phyloP scores from a whole-genome alignment of 2,888 invertebrate genomes.

The Patella ulyssiponensis region DNA sequence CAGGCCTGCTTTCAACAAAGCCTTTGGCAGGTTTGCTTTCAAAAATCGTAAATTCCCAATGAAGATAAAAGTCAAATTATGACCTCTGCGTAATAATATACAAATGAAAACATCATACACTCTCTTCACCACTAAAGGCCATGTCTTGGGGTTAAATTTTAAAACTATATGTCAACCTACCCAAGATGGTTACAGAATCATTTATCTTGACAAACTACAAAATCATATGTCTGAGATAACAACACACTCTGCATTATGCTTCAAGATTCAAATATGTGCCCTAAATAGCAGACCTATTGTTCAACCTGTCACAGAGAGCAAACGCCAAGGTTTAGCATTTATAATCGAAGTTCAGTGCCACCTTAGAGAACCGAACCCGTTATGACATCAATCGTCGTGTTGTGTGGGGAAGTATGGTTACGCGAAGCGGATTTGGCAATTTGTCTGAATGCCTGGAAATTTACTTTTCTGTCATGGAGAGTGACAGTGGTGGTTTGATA shows the following conservation, averaged over 20 bases:
- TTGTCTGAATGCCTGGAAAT: constrained; percentile 32
- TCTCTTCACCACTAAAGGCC: background rate
- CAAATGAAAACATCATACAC: background rate
- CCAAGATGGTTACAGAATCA: background rate
- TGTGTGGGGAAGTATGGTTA: too few relatives aligned
- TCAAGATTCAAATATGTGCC: background rate
- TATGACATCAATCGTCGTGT: constrained; percentile 35
- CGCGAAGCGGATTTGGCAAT: constrained; percentile 24
- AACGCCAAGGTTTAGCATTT: background rate
- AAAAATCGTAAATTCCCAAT: too few relatives aligned
- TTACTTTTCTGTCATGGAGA: too few relatives aligned
- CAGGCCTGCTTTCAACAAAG: too few relatives aligned
- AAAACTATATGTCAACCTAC: background rate
- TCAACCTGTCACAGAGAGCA: background rate
- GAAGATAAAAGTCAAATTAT: too few relatives aligned
- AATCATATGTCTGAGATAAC: background rate
- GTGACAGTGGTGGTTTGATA: too few relatives aligned
- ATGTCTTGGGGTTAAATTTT: background rate
- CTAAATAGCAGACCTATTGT: background rate
- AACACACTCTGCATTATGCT: background rate
- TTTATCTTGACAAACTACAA: background rate
- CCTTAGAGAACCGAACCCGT: too few relatives aligned
- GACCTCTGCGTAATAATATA: too few relatives aligned
- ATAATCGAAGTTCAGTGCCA: background rate
- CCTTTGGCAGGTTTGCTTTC: too few relatives aligned